Evolutionary conservation across 2,888 invertebrate species (phyloP).

Genomic region (Conops quadrifasciatus): DNA sequence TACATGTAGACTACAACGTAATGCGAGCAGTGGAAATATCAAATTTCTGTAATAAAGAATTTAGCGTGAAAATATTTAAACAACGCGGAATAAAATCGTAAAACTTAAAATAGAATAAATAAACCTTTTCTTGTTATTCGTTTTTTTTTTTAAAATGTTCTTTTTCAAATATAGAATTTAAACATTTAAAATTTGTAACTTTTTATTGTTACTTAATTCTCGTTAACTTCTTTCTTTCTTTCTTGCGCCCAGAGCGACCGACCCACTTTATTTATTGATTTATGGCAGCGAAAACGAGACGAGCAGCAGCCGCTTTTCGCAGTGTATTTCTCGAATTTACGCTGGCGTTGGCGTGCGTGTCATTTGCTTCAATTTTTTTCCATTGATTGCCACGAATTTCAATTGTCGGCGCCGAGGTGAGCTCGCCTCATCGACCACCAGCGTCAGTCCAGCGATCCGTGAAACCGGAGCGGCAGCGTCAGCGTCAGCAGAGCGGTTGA

Average conservation of each 20-base stretch:
- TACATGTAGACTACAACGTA: no score
- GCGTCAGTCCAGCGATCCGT: neutral
- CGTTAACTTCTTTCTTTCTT: no score
- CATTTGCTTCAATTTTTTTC: neutral
- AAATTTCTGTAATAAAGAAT: neutral
- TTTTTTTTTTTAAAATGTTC: no score
- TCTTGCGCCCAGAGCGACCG: no score
- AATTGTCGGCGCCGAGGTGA: neutral
- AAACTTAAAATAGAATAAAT: neutral
- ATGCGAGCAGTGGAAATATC: no score
- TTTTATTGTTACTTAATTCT: no score
- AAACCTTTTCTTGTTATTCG: neutral
- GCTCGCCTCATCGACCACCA: neutral
- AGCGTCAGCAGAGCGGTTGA: conserved; percentile 8
- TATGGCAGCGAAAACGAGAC: no score
- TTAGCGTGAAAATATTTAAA: neutral
- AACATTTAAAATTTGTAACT: no score
- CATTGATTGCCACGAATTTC: neutral
- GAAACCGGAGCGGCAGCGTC: neutral
- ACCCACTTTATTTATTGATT: no score
- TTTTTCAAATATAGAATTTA: no score
- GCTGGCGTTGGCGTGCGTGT: neutral
- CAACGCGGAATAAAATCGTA: neutral
- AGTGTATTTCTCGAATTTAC: neutral
- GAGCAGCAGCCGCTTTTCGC: no score